These are phyloP conservation scores for Pheosia tremula DNA, from an alignment of 2,888 invertebrate genomes.

Conservation along the genomic window DNA sequence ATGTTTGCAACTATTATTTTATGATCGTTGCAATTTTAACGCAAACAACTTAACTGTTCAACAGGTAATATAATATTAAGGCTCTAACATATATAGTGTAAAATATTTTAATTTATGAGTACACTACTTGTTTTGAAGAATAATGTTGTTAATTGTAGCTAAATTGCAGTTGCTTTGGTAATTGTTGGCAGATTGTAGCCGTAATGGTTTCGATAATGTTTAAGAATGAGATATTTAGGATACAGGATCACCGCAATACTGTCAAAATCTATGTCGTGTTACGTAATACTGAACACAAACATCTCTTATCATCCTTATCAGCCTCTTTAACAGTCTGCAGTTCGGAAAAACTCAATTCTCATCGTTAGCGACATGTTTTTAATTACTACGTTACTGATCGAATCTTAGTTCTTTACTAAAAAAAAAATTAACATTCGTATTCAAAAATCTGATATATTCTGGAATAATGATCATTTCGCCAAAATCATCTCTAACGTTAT, in stretches of 20 bases:
- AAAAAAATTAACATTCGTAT: background rate
- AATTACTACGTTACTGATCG: slow-evolving; percentile 21
- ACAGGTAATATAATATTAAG: too few species aligned
- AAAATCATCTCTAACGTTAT: background rate
- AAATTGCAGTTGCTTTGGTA: background rate
- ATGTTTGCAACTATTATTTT: background rate
- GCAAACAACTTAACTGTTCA: too few species aligned
- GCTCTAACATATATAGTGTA: too few species aligned
- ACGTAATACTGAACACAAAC: slow-evolving; percentile 18
- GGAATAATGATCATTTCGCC: too few species aligned
- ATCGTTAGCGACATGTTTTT: slow-evolving; percentile 40
- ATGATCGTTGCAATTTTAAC: background rate
- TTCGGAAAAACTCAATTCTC: slow-evolving; percentile 25
- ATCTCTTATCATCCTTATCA: slow-evolving; percentile 35
- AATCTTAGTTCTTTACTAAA: slow-evolving; percentile 1
- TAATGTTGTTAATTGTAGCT: background rate
- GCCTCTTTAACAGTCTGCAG: slow-evolving; percentile 22
- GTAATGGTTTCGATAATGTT: background rate
- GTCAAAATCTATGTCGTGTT: slow-evolving; percentile 1
- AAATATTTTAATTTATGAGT: too few species aligned
- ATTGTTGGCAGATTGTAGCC: background rate
- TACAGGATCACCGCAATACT: background rate
- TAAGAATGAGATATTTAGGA: background rate
- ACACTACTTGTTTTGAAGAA: too few species aligned
- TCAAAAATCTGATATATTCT: too few species aligned